Evolutionary conservation across 2,888 invertebrate genomes (phyloP), one percentile per base, ranked within the genome.

Genomic region (Xestobium rufovillosum): DNA sequence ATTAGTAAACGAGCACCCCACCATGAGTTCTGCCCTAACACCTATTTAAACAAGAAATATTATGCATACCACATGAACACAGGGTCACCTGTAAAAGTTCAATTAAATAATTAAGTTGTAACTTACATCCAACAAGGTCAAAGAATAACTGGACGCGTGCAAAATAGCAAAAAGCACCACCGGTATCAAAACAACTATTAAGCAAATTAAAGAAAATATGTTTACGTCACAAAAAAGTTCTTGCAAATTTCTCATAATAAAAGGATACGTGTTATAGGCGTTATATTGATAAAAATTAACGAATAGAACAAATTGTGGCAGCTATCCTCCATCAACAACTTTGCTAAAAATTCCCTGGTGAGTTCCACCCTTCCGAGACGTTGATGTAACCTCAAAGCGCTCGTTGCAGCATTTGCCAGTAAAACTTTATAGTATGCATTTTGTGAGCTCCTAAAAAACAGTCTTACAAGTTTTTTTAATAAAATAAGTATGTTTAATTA

Each of bases 301-400:
- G 94, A 90, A 67, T 86, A 98, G 69, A 97, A 82, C 47, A 98
- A 72, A 60, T 98, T 98, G 64, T 98, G 98, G 45, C 90, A 94
- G 53, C 94, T 92, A 68, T 90, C 90, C 66, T 98, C 97, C 14
- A 83, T 64, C 53, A 91, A 72, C 49, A 97, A 69, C 33, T 76
- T 68, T 4, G 78, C 75, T 41, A 96, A 67, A 66, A 94, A 97
- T 62, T 88, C 85, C 43, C 86, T 72, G 17, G 79, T 85, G 37
- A 96, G 70, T 39, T 83, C 75, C 52, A 94, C 83, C 44, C 78
- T 72, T 12, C 94, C 92, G 50, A 97, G 71, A 43, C 97, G 76
- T 66, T 98, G 96, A 68, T 97, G 96, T 49, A 98, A 72, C 39
- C 98, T 75, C 34, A 98, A 73, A 1, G 96, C 95, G 53, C 91